Conservation (phyloP, 2,888 invertebrate genomes). For the Anagyrus pseudococci region DNA sequence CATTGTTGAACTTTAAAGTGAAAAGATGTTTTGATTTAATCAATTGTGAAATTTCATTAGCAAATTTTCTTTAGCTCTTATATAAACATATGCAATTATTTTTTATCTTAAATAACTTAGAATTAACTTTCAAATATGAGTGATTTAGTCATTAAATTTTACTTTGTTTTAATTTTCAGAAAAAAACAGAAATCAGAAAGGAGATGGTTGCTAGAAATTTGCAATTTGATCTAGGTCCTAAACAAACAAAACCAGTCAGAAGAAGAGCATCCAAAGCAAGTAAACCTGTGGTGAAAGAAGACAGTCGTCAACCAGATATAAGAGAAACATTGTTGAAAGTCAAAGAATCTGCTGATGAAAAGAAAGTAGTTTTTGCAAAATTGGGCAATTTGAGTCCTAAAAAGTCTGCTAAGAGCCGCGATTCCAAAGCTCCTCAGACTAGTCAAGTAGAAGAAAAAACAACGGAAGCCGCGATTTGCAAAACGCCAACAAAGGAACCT, state of each 20-base stretch:
- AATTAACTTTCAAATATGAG: no score
- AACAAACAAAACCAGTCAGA: constrained; percentile 40
- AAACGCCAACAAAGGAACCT: constrained; percentile 24
- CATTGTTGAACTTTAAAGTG: no score
- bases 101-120: no score
- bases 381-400: constrained; percentile 54
- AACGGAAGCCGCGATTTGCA: constrained; percentile 30
- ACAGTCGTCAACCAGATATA: constrained; percentile 50
- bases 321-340: constrained; percentile 54
- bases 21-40: no score
- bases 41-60: no score
- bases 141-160: no score
- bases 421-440: constrained; percentile 34
- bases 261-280: constrained; percentile 39
- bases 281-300: constrained; percentile 44
- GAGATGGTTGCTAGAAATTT: constrained; percentile 30
- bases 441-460: constrained; percentile 35
- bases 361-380: constrained; percentile 53
- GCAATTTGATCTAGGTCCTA: constrained; percentile 33
- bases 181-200: constrained; percentile 22
- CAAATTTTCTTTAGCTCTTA: no score
- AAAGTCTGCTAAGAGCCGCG: constrained; percentile 37
- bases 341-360: constrained; percentile 40
- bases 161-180: constrained; percentile 26
- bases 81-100: no score